Base-by-base conservation (phyloP, 2,113 vertebrate genomes). In the Catharus fuscescens region DNA sequence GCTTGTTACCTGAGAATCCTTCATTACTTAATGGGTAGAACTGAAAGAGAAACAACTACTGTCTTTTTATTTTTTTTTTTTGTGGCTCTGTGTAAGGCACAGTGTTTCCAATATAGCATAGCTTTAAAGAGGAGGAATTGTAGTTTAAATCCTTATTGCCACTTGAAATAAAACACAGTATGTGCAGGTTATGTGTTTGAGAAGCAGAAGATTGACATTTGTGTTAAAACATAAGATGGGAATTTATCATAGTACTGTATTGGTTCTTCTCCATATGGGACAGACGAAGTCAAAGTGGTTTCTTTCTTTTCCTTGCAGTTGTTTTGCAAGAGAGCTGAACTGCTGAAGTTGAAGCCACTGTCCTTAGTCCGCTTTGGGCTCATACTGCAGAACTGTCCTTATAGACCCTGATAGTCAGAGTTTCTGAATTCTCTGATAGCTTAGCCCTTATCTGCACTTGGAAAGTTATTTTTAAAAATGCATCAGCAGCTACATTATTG, bases 391-490 rank as follows among this genome's bases (percentile, higher is more conserved):
- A 64, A 45, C 48, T 89, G 78, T 72, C n/a, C 66, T 76, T 77
- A 32, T 66, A 88, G 88, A 67, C 50, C 56, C 52, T 64, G 47
- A 71, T 11, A 79, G 70, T 54, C 54, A 73, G 72, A 61, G 62
- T 89, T 95, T 42, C 64, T 81, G 57, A 83, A 79, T 92, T 92
- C 53, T 90, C 60, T 72, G 36, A 29, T 47, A 57, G 42, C 88
- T 88, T 64, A 86, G 59, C 44, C 25, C 8, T 24, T 86, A 60
- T 71, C 52, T 92, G 34, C 25, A 38, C 77, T 84, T 78, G 29
- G 52, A 93, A 93, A 92, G 57, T 64, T 94, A 78, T 88, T 95
- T 95, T 91, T 8, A 72, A 89, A 92, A 92, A 87, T 67, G 76
- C 64, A 86, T 64, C 77, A 79, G 54, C 50, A 85, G 66, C 62